Conservation (phyloP, 2,113 vertebrate species). For the Riparia riparia region DNA sequence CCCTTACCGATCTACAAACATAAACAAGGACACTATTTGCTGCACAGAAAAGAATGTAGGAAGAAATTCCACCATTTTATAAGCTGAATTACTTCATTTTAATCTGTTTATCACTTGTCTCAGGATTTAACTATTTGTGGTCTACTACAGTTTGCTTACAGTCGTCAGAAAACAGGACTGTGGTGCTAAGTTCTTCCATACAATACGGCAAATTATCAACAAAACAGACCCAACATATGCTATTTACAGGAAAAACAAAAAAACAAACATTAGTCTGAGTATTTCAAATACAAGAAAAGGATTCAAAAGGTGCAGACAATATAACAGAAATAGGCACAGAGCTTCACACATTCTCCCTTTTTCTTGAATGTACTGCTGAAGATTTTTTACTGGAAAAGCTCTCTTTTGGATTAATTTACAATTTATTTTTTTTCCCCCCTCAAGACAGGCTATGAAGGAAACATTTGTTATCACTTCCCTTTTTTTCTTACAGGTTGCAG, state of each 20-base stretch:
- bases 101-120: slow-evolving; percentile 5
- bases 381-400: background rate
- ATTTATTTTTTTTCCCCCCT: background rate
- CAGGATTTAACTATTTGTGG: background rate
- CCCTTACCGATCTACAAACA: background rate
- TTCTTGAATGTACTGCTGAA: background rate
- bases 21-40: background rate
- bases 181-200: background rate
- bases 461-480: background rate
- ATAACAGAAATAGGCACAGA: background rate
- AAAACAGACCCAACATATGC: background rate
- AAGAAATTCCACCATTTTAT: background rate
- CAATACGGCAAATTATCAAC: background rate
- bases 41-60: background rate
- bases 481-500: background rate
- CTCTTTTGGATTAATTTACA: background rate
- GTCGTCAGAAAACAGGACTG: background rate
- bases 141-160: background rate
- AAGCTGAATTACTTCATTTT: background rate
- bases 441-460: background rate
- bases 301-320: background rate
- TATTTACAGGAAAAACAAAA: background rate
- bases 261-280: background rate
- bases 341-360: background rate
- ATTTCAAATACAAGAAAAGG: background rate